Evolutionary conservation across 2,888 invertebrate genomes (phyloP).

Genomic region (Galeopsomyia nigrocyanea): DNA sequence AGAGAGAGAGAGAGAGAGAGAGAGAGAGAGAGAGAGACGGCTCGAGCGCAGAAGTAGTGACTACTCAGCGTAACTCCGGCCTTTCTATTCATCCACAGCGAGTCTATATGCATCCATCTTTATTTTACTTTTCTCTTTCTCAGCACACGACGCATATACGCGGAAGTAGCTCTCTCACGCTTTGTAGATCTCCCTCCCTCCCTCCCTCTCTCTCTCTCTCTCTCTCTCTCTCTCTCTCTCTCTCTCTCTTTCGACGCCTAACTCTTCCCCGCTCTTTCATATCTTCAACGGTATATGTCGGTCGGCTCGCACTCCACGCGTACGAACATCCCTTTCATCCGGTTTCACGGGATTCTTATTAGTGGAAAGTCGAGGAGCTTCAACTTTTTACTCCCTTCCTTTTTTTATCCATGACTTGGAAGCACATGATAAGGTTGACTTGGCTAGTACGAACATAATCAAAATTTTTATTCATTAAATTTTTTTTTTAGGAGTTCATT

Average conservation of each 20-base stretch:
- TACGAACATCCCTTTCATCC: conserved; percentile 29
- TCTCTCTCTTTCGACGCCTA: background rate
- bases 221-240: background rate
- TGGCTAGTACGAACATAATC: background rate
- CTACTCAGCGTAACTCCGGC: conserved; percentile 20
- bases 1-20: conserved; percentile 2
- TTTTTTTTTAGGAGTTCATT: no score
- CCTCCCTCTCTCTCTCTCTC: conserved; percentile 6
- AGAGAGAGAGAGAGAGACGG: background rate
- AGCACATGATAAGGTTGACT: no score
- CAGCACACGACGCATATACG: no score
- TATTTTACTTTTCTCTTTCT: conserved; percentile 18
- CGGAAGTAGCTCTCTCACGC: no score
- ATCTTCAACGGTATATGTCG: conserved; percentile 21
- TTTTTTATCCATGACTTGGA: background rate
- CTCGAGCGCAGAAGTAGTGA: conserved; percentile 15
- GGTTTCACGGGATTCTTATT: conserved; percentile 36
- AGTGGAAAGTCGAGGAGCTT: conserved; percentile 5
- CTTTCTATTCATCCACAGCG: conserved; percentile 29
- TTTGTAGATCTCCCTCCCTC: no score
- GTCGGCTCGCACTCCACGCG: background rate
- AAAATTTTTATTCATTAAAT: conserved; percentile 23
- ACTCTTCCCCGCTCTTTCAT: conserved; percentile 24
- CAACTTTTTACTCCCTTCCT: background rate
- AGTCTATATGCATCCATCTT: conserved; percentile 22